Evolutionary conservation across 2,888 invertebrate species (phyloP), one percentile per base, ranked within the genome.

Genomic region (Quadroppia sp.): DNA sequence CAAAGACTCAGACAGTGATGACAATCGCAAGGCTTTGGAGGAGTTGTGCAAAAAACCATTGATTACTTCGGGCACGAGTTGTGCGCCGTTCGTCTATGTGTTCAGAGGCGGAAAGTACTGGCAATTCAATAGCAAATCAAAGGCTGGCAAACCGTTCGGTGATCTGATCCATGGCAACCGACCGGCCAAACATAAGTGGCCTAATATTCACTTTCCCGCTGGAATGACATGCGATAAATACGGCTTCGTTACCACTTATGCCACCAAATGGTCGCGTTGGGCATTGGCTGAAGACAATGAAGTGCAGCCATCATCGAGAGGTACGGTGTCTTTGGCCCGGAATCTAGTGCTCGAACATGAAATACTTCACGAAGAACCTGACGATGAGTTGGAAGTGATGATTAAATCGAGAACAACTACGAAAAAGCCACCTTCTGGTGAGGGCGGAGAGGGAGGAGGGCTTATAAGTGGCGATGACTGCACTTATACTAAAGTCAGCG

Each of bases 21-120:
- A 15, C 15, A 45, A 36, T 36, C 6, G 36, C 36, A 36, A 45
- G 15, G 45, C 45, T 20, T 23, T 42, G 69, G 13, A 42, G 13
- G 6, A 0, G 1, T 15, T 69, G 23, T 69, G 69, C 45, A 17
- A 25, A 1, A 69, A 69, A 1, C 15, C 45, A 7, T 4, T 0
- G 28, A 69, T 69, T 13, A 42, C 4, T 25, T 13, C 69, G 1
- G 69, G 69, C 11, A 25, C 25, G 0, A 42, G 23, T 42, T 69
- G 28, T 25, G 2, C 25, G 1, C 20, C 20, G 2, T 25, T 15
- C 42, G 45, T 69, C 6, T 69, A 45, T 13, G 40, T 69, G 2
- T 69, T 69, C 45, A 40, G 69, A 25, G 69, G 69, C 13, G 69
- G 69, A 7, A 69, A 69, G 28, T 69, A 45, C 11, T 69, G 69